Base-by-base conservation (phyloP, 2,888 invertebrate species). In the Melanchra persicariae region DNA sequence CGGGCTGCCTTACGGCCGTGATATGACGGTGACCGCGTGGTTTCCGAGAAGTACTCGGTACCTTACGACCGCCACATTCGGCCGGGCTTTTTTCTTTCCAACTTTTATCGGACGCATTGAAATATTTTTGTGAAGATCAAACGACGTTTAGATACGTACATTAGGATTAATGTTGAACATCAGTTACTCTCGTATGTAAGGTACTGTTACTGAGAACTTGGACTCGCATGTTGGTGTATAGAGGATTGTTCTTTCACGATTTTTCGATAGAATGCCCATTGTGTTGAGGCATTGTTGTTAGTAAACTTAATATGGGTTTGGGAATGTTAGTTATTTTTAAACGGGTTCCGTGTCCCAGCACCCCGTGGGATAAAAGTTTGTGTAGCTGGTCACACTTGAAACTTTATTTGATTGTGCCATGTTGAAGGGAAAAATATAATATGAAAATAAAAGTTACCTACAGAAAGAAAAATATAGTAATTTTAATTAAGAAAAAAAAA, bases 51-150 rank as follows among this genome's bases (percentile, higher is more conserved):
- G 91, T 93, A 92, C 91, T 92, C 93, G 92, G 95, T 95, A 92
- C 93, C 95, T 94, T 94, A 93, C 94, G 92, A 91, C 92, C 91
- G 89, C 88, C 87, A 90, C 89, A 89, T 90, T 89, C 89, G 90
- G 89, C 87, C 86, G 85, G 74, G 81, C 86, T 93, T 94, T 94
- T 95, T 95, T 93, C 91, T 90, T 88, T 86, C 87, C 89, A 88
- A 89, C 90, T 95, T 94, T 94, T 95, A 94, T 94, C 95, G 93
- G 92, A 88, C 86, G 91, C 94, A 94, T 94, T 94, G 93, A 95
- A 95, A 95, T 95, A 95, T 95, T 95, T 94, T 93, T 93, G 94
- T 94, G 93, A 93, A 95, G 94, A 95, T 95, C 93, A 95, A 95
- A 95, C 93, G 94, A 91, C 94, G 92, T 93, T 94, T 94, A 93